phyloP scores from a whole-genome alignment of 2,888 invertebrate genomes.

The Ophonus ardosiacus region DNA sequence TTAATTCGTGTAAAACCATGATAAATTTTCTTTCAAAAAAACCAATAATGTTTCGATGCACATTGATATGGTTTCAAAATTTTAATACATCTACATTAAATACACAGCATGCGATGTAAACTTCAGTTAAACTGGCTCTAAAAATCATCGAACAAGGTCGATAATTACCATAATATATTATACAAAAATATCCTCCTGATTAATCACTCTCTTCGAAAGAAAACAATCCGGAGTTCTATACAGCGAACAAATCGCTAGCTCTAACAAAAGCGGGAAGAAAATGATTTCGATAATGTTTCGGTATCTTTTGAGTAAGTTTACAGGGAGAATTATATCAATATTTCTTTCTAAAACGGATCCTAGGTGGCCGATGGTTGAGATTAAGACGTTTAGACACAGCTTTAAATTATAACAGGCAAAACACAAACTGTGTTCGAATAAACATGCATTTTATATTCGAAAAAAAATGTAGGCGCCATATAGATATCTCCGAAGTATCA shows the following conservation, averaged over 20 bases:
- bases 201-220: conserved; percentile 10
- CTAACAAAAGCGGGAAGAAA: conserved; percentile 39
- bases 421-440: conserved; percentile 43
- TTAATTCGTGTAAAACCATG: conserved; percentile 17
- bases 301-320: not conserved
- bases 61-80: conserved; percentile 20
- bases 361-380: conserved; percentile 72
- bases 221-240: conserved; percentile 18
- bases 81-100: conserved; percentile 40
- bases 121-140: conserved; percentile 10
- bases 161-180: conserved; percentile 59
- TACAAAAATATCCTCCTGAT: conserved; percentile 34
- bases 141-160: conserved; percentile 12
- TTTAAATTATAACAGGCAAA: conserved; percentile 71
- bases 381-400: conserved; percentile 72
- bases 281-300: conserved; percentile 1
- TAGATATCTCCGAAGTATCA: conserved; percentile 27
- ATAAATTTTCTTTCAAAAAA: conserved; percentile 1
- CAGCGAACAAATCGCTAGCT: conserved; percentile 49
- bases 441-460: conserved; percentile 35
- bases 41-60: not conserved
- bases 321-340: conserved; percentile 63
- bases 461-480: not conserved
- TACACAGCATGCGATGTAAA: conserved; percentile 33
- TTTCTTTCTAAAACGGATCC: conserved; percentile 66